These are phyloP conservation scores for Bursaphelenchus okinawaensis DNA, from an alignment of 2,888 invertebrate species.

Conservation along the genomic window DNA sequence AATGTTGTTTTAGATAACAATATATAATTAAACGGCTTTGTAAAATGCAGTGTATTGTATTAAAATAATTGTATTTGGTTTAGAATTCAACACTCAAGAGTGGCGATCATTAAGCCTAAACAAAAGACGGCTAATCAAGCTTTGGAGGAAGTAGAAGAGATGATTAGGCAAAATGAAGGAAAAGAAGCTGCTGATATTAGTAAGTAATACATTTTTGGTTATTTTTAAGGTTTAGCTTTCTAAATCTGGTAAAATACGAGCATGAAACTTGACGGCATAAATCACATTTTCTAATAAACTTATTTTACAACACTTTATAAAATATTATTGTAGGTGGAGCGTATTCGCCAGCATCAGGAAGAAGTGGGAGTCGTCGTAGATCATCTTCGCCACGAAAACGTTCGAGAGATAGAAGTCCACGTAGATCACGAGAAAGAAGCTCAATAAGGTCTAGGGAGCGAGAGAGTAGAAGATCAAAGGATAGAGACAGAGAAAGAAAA, in stretches of 20 bases:
- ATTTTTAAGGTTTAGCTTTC: too few relatives aligned
- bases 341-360: conserved; percentile 13
- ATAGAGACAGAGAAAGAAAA: conserved; percentile 28
- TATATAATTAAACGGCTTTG: too few relatives aligned
- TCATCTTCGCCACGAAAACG: conserved; percentile 29
- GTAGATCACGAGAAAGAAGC: background rate
- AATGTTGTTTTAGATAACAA: too few relatives aligned
- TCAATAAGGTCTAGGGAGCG: conserved; percentile 7
- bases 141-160: conserved; percentile 89
- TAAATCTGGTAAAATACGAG: too few relatives aligned
- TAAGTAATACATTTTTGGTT: background rate
- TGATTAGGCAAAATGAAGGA: conserved; percentile 64
- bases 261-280: too few relatives aligned
- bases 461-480: conserved; percentile 11
- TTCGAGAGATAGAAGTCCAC: conserved; percentile 3
- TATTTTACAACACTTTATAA: too few relatives aligned
- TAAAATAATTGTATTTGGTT: too few relatives aligned
- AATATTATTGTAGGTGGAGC: background rate
- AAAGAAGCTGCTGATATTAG: background rate
- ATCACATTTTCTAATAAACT: too few relatives aligned
- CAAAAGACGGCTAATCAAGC: conserved; percentile 92
- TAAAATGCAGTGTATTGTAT: too few relatives aligned
- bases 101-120: conserved; percentile 79
- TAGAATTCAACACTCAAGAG: conserved; percentile 81
- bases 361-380: conserved; percentile 34